Conservation (phyloP, 2,888 invertebrate species). For the Lithophane socia region DNA sequence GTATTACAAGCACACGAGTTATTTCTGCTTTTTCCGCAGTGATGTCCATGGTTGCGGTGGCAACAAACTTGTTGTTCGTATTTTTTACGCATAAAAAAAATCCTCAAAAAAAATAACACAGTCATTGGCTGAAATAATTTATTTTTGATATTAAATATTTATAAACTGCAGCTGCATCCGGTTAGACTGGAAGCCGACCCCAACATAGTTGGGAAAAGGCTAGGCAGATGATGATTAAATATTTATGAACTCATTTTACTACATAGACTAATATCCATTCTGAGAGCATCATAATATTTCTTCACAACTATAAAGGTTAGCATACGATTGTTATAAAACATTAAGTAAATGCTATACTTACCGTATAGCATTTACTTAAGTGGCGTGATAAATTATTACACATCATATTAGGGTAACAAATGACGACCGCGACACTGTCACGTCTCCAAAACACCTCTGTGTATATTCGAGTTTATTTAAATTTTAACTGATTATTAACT, state of each 20-base stretch:
- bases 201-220: too few species aligned
- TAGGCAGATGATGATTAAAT: too few species aligned
- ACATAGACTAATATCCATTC: constrained; percentile 3
- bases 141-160: background rate
- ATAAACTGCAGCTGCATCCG: too few species aligned
- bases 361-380: constrained; percentile 46
- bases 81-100: too few species aligned
- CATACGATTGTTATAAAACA: constrained; percentile 32
- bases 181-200: too few species aligned
- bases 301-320: constrained; percentile 24
- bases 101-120: too few species aligned
- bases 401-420: constrained; percentile 52
- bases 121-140: background rate
- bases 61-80: too few species aligned
- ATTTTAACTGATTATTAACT: constrained; percentile 7
- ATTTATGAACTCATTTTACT: background rate
- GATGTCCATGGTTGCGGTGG: too few species aligned
- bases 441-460: constrained; percentile 23
- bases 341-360: too few species aligned
- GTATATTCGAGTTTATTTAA: constrained; percentile 30
- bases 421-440: constrained; percentile 41
- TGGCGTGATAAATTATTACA: constrained; percentile 49
- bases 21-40: too few species aligned
- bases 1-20: too few species aligned
- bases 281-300: constrained; percentile 15